These are phyloP conservation scores for Drosophila ambigua DNA, from an alignment of 1,140 invertebrate genomes.

Conservation along the genomic window DNA sequence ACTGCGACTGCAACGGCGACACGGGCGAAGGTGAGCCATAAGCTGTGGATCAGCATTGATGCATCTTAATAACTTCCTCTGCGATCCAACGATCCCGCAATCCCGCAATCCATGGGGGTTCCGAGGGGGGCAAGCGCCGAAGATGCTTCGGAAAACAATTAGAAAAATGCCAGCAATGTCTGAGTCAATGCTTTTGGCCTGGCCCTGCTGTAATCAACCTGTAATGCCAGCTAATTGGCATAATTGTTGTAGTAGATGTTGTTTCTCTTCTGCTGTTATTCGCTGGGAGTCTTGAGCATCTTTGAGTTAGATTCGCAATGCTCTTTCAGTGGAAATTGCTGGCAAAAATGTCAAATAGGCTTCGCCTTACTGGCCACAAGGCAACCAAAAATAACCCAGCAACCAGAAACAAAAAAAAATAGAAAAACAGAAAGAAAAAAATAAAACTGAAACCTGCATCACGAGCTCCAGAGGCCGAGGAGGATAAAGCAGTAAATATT, in stretches of 20 bases:
- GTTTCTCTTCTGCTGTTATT: slow-evolving; percentile 39
- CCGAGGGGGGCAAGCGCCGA: neutral
- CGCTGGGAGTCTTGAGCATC: slow-evolving; percentile 43
- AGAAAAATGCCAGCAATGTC: slow-evolving; percentile 64
- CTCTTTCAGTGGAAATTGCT: slow-evolving; percentile 76
- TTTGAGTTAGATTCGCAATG: slow-evolving; percentile 56
- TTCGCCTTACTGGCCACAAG: slow-evolving; percentile 56
- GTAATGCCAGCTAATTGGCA: slow-evolving; percentile 79
- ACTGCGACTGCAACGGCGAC: slow-evolving; percentile 1
- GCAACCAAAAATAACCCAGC: slow-evolving; percentile 20
- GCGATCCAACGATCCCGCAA: slow-evolving; percentile 14
- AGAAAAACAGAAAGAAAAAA: slow-evolving; percentile 54
- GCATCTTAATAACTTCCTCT: slow-evolving; percentile 72
- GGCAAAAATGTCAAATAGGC: slow-evolving; percentile 79
- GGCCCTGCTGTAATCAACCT: slow-evolving; percentile 69
- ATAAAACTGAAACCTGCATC: slow-evolving; percentile 69
- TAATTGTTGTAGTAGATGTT: slow-evolving; percentile 61
- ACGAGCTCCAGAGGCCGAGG: slow-evolving; percentile 57
- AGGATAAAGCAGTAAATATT: slow-evolving; percentile 75
- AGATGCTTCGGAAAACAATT: slow-evolving; percentile 51
- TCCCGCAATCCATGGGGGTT: slow-evolving; percentile 7
- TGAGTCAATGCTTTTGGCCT: slow-evolving; percentile 35
- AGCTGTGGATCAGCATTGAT: slow-evolving; percentile 24
- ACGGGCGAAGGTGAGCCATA: slow-evolving; percentile 51
- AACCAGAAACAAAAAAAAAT: slow-evolving; percentile 30